Conservation (phyloP, 2,888 invertebrate species). For the Caprella mutica region DNA sequence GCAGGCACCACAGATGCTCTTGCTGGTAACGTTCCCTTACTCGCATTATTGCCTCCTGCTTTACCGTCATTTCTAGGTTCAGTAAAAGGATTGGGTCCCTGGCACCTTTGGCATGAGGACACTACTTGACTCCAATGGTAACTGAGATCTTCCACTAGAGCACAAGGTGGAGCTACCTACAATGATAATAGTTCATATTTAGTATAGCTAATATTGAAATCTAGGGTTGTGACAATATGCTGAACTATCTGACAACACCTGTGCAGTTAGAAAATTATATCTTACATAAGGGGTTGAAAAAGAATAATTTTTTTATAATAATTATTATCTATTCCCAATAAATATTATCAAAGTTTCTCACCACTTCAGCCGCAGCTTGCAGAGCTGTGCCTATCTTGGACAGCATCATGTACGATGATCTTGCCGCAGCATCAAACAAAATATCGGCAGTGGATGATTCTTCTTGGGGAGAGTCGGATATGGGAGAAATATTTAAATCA, state of each 20-base stretch:
- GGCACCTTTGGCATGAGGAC: slow-evolving; percentile 20
- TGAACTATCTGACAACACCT: too few species aligned
- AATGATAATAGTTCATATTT: neutral
- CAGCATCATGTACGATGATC: too few species aligned
- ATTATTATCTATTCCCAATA: too few species aligned
- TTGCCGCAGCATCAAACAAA: too few species aligned
- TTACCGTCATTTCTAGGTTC: neutral
- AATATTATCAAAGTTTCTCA: slow-evolving; percentile 6
- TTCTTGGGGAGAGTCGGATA: too few species aligned
- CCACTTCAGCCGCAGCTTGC: slow-evolving; percentile 33
- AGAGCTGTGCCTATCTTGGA: slow-evolving; percentile 14
- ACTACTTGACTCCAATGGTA: slow-evolving; percentile 31
- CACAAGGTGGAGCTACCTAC: slow-evolving; percentile 30
- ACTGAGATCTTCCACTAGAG: slow-evolving; percentile 25
- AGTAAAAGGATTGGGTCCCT: slow-evolving; percentile 4
- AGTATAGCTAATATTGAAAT: neutral
- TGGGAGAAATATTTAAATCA: too few species aligned
- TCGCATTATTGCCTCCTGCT: neutral
- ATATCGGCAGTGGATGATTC: too few species aligned
- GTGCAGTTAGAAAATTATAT: neutral
- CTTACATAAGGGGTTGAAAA: neutral
- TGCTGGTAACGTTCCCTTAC: too few species aligned
- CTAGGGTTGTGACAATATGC: neutral
- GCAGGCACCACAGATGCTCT: slow-evolving; percentile 17
- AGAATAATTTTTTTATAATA: neutral